These are phyloP conservation scores for Magallana ariakensis DNA, from an alignment of 1,140 invertebrate genomes.

Conservation along the genomic window DNA sequence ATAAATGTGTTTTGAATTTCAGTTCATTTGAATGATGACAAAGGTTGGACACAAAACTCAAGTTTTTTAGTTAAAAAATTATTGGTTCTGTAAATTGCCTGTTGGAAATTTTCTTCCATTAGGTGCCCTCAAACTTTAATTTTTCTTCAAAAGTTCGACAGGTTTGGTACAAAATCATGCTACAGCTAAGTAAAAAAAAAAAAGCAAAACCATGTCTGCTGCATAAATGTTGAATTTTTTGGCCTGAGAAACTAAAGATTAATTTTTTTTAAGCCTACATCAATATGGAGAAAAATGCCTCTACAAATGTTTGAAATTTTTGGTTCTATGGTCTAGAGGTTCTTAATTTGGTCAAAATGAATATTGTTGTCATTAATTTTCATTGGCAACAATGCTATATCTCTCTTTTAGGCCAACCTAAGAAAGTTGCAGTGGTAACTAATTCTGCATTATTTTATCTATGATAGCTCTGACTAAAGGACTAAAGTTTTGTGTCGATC, in stretches of 20 bases:
- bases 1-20: slow-evolving; percentile 15
- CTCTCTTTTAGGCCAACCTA: neutral
- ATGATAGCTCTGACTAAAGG: neutral
- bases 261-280: slow-evolving; percentile 10
- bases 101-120: neutral
- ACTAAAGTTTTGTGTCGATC: slow-evolving; percentile 13
- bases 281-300: slow-evolving; percentile 6
- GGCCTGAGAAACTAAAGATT: slow-evolving; percentile 11
- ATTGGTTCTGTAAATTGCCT: slow-evolving; percentile 8
- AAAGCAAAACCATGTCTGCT: slow-evolving; percentile 15
- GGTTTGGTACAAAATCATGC: neutral
- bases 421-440: slow-evolving; percentile 20
- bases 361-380: slow-evolving; percentile 11
- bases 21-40: slow-evolving; percentile 3
- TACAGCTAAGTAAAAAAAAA: neutral
- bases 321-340: slow-evolving; percentile 8
- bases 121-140: slow-evolving; percentile 6
- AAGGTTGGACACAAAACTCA: slow-evolving; percentile 10
- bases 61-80: slow-evolving; percentile 15
- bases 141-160: neutral
- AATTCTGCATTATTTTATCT: slow-evolving; percentile 23
- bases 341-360: slow-evolving; percentile 4
- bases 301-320: slow-evolving; percentile 3
- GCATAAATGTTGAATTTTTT: slow-evolving; percentile 10
- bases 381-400: neutral